A percentile compares a stretch with the other conserved stretches of the same genome.
phyloP scores from a whole-genome alignment of 1,140 invertebrate genomes.

The Drosophila mauritiana region DNA sequence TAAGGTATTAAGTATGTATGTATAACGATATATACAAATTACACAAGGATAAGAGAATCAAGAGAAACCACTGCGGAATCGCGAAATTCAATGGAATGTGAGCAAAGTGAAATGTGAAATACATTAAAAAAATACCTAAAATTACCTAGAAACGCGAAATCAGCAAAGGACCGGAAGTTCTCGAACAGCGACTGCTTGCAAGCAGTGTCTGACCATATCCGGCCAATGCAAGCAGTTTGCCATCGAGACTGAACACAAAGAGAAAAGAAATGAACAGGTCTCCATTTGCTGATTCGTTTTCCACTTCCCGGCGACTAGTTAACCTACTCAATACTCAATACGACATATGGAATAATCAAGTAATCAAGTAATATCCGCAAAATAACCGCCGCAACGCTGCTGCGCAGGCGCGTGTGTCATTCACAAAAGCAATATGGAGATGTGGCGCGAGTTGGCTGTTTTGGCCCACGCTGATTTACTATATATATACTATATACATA shows the following conservation, averaged over 20 bases:
- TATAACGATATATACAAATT: slow-evolving; percentile 38
- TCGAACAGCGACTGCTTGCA: slow-evolving; percentile 2
- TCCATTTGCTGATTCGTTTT: slow-evolving; percentile 14
- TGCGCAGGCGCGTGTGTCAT: slow-evolving; percentile 54
- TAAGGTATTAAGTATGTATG: slow-evolving; percentile 41
- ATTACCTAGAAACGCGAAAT: slow-evolving; percentile 13
- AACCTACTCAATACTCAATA: slow-evolving; percentile 42
- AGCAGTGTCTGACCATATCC: background rate
- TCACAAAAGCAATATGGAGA: slow-evolving; percentile 75
- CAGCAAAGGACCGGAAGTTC: slow-evolving; percentile 16
- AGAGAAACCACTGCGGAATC: slow-evolving; percentile 25
- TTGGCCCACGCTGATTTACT: slow-evolving; percentile 33
- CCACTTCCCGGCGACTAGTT: slow-evolving; percentile 45
- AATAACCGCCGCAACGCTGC: slow-evolving; percentile 52
- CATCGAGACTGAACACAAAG: background rate
- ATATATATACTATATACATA: slow-evolving; percentile 15
- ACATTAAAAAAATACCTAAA: slow-evolving; percentile 74
- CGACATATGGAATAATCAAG: slow-evolving; percentile 42
- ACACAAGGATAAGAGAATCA: slow-evolving; percentile 35
- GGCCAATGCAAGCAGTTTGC: background rate
- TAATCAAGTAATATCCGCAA: slow-evolving; percentile 37
- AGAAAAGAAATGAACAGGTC: background rate
- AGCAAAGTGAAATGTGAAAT: slow-evolving; percentile 66
- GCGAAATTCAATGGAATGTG: slow-evolving; percentile 29
- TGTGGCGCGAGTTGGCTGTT: slow-evolving; percentile 67